Base-by-base conservation (phyloP, 2,113 vertebrate species). In the Aphyosemion australe region DNA sequence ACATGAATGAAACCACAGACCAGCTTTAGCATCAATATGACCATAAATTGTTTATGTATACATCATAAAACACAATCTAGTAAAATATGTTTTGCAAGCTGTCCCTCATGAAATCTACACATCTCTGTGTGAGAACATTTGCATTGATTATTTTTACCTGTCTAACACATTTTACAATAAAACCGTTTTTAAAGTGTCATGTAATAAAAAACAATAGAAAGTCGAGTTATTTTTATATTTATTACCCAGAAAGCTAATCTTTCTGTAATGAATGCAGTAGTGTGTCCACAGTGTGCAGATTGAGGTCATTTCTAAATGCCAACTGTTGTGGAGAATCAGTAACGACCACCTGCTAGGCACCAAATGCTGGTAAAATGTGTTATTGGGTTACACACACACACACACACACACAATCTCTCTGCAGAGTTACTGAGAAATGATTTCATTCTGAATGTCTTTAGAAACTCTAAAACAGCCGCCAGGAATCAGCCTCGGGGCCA, bases 351-450 rank as follows among this genome's bases (percentile, higher is more conserved):
- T 48, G 63, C 49, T 37, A 20, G 19, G 39, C 21, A 12, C 55
- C 52, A 70, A 78, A 66, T 66, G 61, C 55, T 58, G 52, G 8
- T 65, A 55, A 46, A 67, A 54, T 45, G 51, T 66, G 52, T 78
- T 41, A 58, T 41, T 42, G 52, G 47, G 20, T 49, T 15, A 4
- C 42, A 34, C n/a, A 46, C 56, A 34, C 41, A 39, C 3, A 13
- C 37, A 62, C 46, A 2, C 57, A 48, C 41, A 20, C 42, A 10
- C 26, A 26, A 26, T 26, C 26, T 26, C 5, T 19, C n/a, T n/a
- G n/a, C 41, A 10, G 14, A 16, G 14, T 59, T 53, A 52, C 26
- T 39, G 55, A 61, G 37, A 43, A 58, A 55, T 18, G n/a, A 55
- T 39, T 55, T 55, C 31, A 39, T 12, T 55, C 26, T 54, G 55